Evolutionary conservation across 1,140 invertebrate genomes (phyloP).

Genomic region (Bathynomus jamesi): DNA sequence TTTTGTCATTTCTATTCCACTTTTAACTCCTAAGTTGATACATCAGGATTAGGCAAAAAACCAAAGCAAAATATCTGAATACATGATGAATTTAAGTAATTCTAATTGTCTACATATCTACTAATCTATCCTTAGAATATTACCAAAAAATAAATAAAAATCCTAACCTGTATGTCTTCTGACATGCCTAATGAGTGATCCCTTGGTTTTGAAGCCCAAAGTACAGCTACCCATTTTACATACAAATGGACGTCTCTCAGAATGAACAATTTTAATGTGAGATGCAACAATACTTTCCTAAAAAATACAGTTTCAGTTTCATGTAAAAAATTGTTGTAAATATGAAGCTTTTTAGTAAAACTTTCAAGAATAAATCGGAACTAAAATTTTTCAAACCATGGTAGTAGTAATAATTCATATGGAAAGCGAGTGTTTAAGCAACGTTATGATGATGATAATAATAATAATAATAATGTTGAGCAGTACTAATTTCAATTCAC

Average conservation of each 20-base stretch:
- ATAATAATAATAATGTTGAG: too few species aligned
- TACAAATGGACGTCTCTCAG: neutral
- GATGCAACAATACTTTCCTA: neutral
- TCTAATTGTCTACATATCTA: neutral
- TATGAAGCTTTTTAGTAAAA: too few species aligned
- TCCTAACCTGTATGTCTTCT: neutral
- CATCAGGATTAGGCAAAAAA: neutral
- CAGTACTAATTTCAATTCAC: too few species aligned
- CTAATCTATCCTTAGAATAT: neutral
- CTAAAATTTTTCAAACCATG: too few species aligned
- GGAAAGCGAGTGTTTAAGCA: too few species aligned
- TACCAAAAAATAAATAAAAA: neutral
- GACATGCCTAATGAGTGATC: neutral
- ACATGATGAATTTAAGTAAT: neutral
- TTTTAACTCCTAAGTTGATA: neutral
- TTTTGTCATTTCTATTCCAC: neutral
- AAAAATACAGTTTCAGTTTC: too few species aligned
- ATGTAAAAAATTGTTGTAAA: too few species aligned
- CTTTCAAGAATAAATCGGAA: too few species aligned
- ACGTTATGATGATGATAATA: too few species aligned
- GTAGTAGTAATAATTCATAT: too few species aligned
- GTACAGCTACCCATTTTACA: neutral
- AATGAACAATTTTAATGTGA: neutral
- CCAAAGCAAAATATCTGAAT: neutral
- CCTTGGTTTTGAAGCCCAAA: neutral